phyloP scores from a whole-genome alignment of 2,113 vertebrate species.

The Delphinus delphis region DNA sequence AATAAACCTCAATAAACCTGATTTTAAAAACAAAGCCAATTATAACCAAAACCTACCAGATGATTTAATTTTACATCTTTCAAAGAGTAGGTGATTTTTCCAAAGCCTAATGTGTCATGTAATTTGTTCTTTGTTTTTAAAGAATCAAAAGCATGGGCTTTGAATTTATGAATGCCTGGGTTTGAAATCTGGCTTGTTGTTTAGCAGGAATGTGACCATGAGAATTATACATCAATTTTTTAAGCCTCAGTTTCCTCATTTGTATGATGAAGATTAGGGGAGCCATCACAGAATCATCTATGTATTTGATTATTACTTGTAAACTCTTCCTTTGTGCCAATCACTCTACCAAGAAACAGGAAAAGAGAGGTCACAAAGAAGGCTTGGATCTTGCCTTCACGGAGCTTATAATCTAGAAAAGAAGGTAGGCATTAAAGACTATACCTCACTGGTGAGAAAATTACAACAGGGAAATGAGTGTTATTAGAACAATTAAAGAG shows the following conservation, averaged over 20 bases:
- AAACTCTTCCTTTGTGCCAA: not conserved
- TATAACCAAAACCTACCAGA: not conserved
- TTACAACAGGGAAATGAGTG: not conserved
- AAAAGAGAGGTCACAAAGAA: not conserved
- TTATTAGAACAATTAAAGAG: not conserved
- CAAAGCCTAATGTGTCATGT: not conserved
- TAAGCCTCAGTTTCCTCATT: not conserved
- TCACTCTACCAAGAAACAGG: not conserved
- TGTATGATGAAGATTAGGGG: not conserved
- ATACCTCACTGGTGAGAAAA: not conserved
- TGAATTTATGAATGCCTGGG: not conserved
- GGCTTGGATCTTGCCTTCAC: not conserved
- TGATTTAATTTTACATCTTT: conserved; percentile 24
- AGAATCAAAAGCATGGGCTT: not conserved
- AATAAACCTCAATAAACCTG: not conserved
- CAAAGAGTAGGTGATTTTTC: not conserved
- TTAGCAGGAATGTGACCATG: not conserved
- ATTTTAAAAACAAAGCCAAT: not conserved
- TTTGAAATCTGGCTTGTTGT: not conserved
- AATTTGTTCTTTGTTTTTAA: not conserved
- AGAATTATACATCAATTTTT: not conserved
- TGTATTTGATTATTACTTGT: not conserved
- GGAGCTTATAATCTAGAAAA: not conserved
- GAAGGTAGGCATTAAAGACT: not conserved
- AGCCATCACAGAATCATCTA: not conserved